Percentiles rank a stretch among this genome's conserved stretches.
Conservation (phyloP, 2,888 invertebrate genomes). For the Ferdinandea cuprea region DNA sequence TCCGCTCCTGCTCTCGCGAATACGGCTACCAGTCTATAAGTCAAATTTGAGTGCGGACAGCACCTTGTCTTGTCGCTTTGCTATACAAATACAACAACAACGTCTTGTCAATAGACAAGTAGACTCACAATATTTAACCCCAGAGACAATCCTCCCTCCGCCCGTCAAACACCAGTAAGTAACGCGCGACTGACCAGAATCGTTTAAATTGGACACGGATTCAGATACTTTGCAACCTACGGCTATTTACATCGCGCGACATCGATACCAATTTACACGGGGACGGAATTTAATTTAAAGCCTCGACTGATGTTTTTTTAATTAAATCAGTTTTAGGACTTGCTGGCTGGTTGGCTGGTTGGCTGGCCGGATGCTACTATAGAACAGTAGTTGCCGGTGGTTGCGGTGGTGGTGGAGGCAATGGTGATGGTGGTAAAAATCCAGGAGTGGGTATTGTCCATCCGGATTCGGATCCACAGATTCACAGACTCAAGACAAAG, state of each 20-base stretch:
- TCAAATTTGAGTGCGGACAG: slow-evolving; percentile 67
- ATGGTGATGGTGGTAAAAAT: slow-evolving; percentile 29
- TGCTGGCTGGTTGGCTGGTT: not conserved
- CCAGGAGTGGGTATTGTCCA: slow-evolving; percentile 69
- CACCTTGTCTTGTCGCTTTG: slow-evolving; percentile 49
- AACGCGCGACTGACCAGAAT: slow-evolving; percentile 65
- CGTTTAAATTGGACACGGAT: slow-evolving; percentile 74
- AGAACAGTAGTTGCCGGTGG: not conserved
- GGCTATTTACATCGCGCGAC: slow-evolving; percentile 74
- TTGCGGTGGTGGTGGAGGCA: too few species aligned
- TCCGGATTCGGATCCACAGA: too few species aligned
- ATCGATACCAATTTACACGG: slow-evolving; percentile 74
- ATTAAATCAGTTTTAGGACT: slow-evolving; percentile 71
- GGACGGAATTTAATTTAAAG: slow-evolving; percentile 73
- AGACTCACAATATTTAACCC: slow-evolving; percentile 58
- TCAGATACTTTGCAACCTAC: slow-evolving; percentile 70
- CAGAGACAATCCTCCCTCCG: not conserved
- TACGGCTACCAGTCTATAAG: slow-evolving; percentile 42
- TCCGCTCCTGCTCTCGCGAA: not conserved
- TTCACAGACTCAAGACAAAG: slow-evolving; percentile 71
- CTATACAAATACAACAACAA: slow-evolving; percentile 29
- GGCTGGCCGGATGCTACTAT: not conserved
- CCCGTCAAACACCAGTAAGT: slow-evolving; percentile 55
- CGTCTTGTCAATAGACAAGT: slow-evolving; percentile 42
- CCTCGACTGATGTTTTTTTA: slow-evolving; percentile 71